Percentiles rank a stretch among this genome's conserved stretches.
phyloP scores from a whole-genome alignment of 2,888 invertebrate genomes.

The Aporophyla nigra region DNA sequence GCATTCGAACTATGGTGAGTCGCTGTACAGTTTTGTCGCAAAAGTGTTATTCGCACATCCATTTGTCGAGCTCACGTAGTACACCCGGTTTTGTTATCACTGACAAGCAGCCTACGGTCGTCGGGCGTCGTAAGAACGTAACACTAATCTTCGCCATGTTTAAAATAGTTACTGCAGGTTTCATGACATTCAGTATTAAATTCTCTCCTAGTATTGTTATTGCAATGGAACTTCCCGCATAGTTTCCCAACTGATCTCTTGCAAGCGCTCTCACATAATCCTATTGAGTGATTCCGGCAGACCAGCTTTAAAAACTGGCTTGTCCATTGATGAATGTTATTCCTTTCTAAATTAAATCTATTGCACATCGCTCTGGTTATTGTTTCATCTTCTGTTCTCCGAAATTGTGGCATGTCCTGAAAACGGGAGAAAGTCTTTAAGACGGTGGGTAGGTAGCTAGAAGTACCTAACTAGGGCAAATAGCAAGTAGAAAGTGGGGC shows the following conservation, averaged over 20 bases:
- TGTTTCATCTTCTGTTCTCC: constrained; percentile 28
- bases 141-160: background rate
- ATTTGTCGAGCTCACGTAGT: too few species aligned
- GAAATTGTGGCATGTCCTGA: constrained; percentile 35
- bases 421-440: constrained; percentile 17
- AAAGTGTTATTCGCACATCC: too few species aligned
- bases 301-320: constrained; percentile 21
- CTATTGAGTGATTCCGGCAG: constrained; percentile 1
- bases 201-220: background rate
- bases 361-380: constrained; percentile 24
- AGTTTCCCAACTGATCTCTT: constrained; percentile 4
- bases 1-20: too few species aligned
- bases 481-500: too few species aligned
- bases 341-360: constrained; percentile 6
- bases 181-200: constrained; percentile 20
- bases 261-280: constrained; percentile 29
- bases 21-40: too few species aligned
- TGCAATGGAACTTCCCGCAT: constrained; percentile 19
- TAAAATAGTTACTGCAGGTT: constrained; percentile 25
- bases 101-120: background rate
- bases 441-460: too few species aligned
- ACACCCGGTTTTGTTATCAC: too few species aligned
- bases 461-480: too few species aligned
- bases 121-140: background rate
- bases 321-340: background rate